Base-by-base conservation (phyloP, 2,888 invertebrate species). In the Chymomyza caudatula region DNA sequence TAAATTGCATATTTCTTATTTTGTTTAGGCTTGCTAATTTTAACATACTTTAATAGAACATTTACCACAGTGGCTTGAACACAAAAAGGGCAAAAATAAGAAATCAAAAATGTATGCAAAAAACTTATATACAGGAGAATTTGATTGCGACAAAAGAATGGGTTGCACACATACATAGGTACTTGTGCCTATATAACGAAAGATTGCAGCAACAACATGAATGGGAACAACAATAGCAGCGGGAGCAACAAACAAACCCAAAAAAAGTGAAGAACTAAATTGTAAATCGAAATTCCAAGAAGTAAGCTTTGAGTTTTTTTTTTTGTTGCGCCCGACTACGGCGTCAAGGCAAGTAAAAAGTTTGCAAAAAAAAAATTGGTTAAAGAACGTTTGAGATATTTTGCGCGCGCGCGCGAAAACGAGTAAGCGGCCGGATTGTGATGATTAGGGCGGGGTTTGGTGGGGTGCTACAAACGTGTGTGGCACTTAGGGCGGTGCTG, bases 211-310 rank as follows among this genome's bases (percentile, higher is more conserved):
- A 82, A 82, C 73, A 83, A 85, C 78, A 79, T 67, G 73, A 69
- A 76, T 64, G 61, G 65, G 63, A 49, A 23, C 17, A 59, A 29
- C 17, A 56, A 56, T 56, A 68, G 68, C 68, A 68, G 70, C 60
- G 65, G 57, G 49, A 65, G 67, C 73, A 69, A 74, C 68, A 68
- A 64, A 58, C 64, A 29, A 23, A 58, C 55, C 25, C 67, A 60
- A 75, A 72, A 71, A 79, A 77, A 68, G 71, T 77, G 69, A 76
- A 85, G 74, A 82, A 71, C 78, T 78, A 83, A 81, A 81, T 81
- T 81, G 80, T 83, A 81, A 81, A 85, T 82, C 86, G 85, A 82
- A 82, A 86, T 82, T 82, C 82, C 86, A 81, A 78, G 82, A 86
- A 82, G 68, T 73, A 69, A 65, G 82, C 75, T 78, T 69, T 73